Conservation (phyloP, 1,140 invertebrate genomes). For the Neuroterus valhalla region DNA sequence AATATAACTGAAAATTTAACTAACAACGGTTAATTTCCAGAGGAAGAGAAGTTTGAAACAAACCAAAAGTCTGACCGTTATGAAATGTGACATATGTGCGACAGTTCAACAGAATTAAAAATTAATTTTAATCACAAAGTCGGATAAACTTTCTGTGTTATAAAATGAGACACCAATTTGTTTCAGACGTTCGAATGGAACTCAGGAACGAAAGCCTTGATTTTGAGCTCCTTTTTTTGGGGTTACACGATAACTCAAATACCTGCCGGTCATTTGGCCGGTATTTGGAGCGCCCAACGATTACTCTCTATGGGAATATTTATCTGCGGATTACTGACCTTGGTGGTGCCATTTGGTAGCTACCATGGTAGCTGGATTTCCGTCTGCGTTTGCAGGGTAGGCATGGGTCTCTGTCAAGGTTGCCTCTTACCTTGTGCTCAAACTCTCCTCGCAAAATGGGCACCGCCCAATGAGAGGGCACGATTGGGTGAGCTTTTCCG, state of each 20-base stretch:
- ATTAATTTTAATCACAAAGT: no score
- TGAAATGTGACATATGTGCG: no score
- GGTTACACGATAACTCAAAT: constrained; percentile 81
- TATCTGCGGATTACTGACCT: constrained; percentile 77
- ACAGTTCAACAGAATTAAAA: no score
- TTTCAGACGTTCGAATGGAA: constrained; percentile 76
- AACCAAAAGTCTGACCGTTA: no score
- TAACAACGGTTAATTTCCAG: no score
- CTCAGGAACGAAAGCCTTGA: constrained; percentile 74
- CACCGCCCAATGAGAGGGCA: constrained; percentile 69
- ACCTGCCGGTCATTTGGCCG: constrained; percentile 76
- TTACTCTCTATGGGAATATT: constrained; percentile 79
- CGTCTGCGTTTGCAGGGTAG: constrained; percentile 75
- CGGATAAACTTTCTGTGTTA: no score
- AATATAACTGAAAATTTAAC: no score
- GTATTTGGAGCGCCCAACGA: constrained; percentile 75
- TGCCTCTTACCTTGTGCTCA: constrained; percentile 81
- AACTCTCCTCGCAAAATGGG: constrained; percentile 80
- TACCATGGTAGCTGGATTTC: constrained; percentile 69
- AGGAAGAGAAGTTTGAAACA: no score
- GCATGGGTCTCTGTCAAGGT: constrained; percentile 81
- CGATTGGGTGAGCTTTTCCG: constrained; percentile 61
- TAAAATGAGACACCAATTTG: background rate
- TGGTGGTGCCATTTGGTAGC: constrained; percentile 62
- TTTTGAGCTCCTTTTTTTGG: constrained; percentile 84